These are phyloP conservation scores for Ceriagrion tenellum DNA, from an alignment of 2,888 invertebrate genomes.

Conservation along the genomic window DNA sequence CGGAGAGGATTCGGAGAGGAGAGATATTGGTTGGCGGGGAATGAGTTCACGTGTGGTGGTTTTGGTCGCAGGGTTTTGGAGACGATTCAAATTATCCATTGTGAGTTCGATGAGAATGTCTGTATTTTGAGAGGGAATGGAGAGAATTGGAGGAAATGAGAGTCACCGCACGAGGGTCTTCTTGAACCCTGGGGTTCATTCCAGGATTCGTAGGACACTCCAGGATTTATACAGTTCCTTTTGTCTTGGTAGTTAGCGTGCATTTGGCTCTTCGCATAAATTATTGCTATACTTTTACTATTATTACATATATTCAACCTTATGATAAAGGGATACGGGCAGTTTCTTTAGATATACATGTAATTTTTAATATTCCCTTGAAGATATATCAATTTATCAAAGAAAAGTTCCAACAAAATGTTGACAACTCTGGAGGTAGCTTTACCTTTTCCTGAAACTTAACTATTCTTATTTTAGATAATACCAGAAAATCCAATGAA, in stretches of 20 bases:
- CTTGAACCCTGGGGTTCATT: neutral
- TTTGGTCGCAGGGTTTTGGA: slow-evolving; percentile 49
- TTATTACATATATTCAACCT: too few relatives aligned
- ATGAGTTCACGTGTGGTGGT: slow-evolving; percentile 22
- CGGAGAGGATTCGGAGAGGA: neutral
- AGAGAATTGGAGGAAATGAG: slow-evolving; percentile 62
- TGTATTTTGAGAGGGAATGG: slow-evolving; percentile 59
- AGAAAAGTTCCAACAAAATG: too few relatives aligned
- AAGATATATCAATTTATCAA: too few relatives aligned
- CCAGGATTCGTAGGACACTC: neutral
- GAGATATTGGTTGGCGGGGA: slow-evolving; percentile 21
- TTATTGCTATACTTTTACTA: neutral
- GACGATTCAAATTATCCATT: slow-evolving; percentile 62
- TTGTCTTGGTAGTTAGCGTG: neutral
- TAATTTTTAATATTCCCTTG: too few relatives aligned
- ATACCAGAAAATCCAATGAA: too few relatives aligned
- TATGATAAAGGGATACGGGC: too few relatives aligned
- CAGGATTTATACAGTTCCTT: neutral
- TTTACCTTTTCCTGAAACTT: too few relatives aligned
- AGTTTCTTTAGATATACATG: too few relatives aligned
- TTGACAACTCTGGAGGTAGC: too few relatives aligned
- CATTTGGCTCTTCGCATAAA: neutral
- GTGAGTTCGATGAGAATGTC: slow-evolving; percentile 62
- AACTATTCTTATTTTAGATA: too few relatives aligned
- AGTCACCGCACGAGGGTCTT: neutral